These are phyloP conservation scores for Tipula confusa DNA, from an alignment of 2,888 invertebrate species.

Conservation along the genomic window DNA sequence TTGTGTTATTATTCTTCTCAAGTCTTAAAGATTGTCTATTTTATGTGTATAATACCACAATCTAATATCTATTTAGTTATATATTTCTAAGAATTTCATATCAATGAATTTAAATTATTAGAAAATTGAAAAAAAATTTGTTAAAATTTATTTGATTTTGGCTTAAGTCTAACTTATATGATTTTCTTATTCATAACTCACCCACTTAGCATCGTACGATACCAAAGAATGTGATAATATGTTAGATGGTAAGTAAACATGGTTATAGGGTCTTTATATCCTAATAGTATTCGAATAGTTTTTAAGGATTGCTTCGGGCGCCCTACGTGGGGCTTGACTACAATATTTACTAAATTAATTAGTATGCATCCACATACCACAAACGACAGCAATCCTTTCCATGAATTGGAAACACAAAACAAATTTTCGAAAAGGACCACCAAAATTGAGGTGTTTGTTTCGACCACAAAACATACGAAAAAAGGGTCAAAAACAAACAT, in stretches of 20 bases:
- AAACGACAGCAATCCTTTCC: neutral
- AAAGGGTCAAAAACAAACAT: neutral
- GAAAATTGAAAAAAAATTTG: neutral
- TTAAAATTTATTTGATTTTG: constrained; percentile 7
- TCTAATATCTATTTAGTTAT: neutral
- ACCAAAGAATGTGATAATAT: neutral
- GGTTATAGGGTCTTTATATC: neutral
- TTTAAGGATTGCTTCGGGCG: neutral
- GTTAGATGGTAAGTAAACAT: neutral
- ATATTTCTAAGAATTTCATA: neutral
- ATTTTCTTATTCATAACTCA: neutral
- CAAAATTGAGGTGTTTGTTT: neutral
- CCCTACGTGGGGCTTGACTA: neutral
- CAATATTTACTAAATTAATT: neutral
- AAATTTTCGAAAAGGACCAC: neutral
- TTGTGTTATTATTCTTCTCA: neutral
- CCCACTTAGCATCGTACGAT: neutral
- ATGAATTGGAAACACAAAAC: neutral
- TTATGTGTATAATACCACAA: neutral
- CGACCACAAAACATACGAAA: neutral
- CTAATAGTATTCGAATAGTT: neutral
- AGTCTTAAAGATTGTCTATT: neutral
- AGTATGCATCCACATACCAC: neutral
- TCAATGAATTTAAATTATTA: neutral
- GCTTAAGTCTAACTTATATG: neutral